Evolutionary conservation across 2,888 invertebrate species (phyloP).

Genomic region (Phrixothrix hirtus): DNA sequence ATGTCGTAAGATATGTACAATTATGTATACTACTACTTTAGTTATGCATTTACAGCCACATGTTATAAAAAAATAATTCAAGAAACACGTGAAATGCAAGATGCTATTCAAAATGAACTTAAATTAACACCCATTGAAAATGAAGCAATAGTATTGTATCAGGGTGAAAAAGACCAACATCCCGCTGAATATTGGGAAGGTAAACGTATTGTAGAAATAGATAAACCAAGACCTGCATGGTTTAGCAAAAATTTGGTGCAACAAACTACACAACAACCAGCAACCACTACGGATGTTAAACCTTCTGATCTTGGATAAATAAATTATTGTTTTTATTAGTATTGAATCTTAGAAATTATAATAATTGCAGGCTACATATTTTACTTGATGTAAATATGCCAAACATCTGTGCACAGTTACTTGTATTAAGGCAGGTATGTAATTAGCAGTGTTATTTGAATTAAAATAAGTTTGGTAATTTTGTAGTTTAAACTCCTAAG

Average conservation of each 20-base stretch:
- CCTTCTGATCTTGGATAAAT: slow-evolving; percentile 60
- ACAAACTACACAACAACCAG: slow-evolving; percentile 72
- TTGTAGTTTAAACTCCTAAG: too few species aligned
- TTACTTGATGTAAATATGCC: too few species aligned
- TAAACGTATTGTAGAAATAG: slow-evolving; percentile 83
- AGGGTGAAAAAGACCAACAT: slow-evolving; percentile 74
- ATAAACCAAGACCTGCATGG: slow-evolving; percentile 84
- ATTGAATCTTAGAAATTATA: too few species aligned
- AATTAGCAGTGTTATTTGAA: too few species aligned
- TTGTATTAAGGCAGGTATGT: too few species aligned
- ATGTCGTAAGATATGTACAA: slow-evolving; percentile 88
- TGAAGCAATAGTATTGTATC: slow-evolving; percentile 84
- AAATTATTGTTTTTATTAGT: too few species aligned
- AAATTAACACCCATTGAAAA: slow-evolving; percentile 76
- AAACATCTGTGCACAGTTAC: too few species aligned
- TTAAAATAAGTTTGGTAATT: too few species aligned
- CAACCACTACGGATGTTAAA: slow-evolving; percentile 73
- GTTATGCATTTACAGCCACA: slow-evolving; percentile 65
- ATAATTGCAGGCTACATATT: too few species aligned
- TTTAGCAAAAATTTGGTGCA: slow-evolving; percentile 84
- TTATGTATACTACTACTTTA: too few species aligned
- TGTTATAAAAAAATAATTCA: slow-evolving; percentile 82
- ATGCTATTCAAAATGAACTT: slow-evolving; percentile 71
- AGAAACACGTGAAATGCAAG: slow-evolving; percentile 82
- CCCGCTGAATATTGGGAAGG: slow-evolving; percentile 65